Percentiles rank a stretch among this genome's conserved stretches.
Evolutionary conservation across 2,797 vertebrate species (phyloP).

Genomic region (Trematomus bernacchii): DNA sequence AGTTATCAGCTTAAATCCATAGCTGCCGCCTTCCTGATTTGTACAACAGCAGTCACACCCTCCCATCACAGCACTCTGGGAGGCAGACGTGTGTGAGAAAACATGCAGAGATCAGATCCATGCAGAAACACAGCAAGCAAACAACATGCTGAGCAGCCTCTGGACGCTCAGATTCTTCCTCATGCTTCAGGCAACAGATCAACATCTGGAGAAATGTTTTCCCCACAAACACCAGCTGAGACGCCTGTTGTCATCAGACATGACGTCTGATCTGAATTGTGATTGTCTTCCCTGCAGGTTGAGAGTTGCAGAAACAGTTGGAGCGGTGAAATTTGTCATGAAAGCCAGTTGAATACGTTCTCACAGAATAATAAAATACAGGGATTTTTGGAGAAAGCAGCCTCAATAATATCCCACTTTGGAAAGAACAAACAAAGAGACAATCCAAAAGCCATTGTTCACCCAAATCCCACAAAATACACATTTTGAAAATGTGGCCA

Average conservation of each 20-base stretch:
- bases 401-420: background rate
- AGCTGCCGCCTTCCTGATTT: background rate
- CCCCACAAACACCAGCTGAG: conserved; percentile 25
- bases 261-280: conserved; percentile 2
- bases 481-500: too few relatives aligned
- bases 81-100: conserved; percentile 45
- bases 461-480: background rate
- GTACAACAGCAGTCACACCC: conserved; percentile 13
- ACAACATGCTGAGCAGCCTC: conserved; percentile 10
- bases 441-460: background rate
- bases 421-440: background rate
- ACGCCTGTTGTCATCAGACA: conserved; percentile 10
- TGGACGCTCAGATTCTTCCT: conserved; percentile 25
- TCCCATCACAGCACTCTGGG: conserved; percentile 14
- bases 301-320: background rate
- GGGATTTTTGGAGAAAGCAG: background rate
- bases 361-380: conserved; percentile 11
- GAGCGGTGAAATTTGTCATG: conserved; percentile 7
- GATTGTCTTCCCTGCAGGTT: conserved; percentile 26
- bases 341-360: conserved; percentile 12
- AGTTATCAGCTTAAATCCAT: conserved; percentile 40
- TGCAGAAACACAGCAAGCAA: conserved; percentile 12
- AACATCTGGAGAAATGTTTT: conserved; percentile 13
- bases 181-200: background rate
- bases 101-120: conserved; percentile 22